phyloP scores from a whole-genome alignment of 1,140 invertebrate genomes.

The Drosophila pachea region DNA sequence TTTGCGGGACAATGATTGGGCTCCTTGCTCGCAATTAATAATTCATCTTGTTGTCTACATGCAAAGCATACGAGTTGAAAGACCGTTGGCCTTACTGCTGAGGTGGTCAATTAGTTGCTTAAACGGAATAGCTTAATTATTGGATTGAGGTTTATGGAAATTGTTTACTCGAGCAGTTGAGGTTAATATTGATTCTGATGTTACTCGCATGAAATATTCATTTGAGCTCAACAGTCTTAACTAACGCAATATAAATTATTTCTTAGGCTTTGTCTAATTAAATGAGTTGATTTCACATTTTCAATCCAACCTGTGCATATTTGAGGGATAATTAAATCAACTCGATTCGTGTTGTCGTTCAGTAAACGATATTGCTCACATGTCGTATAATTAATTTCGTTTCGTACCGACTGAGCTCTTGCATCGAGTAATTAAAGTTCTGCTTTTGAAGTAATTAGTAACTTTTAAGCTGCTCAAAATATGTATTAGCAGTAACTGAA shows the following conservation, averaged over 20 bases:
- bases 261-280: not conserved
- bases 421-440: conserved; percentile 23
- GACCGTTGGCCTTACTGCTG: not conserved
- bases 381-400: too few relatives aligned
- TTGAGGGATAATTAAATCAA: too few relatives aligned
- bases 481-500: conserved; percentile 21
- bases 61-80: conserved; percentile 4
- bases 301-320: too few relatives aligned
- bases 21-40: not conserved
- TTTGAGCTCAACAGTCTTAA: not conserved
- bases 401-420: not conserved
- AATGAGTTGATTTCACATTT: too few relatives aligned
- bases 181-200: conserved; percentile 20
- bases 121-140: conserved; percentile 21
- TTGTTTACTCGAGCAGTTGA: conserved; percentile 7
- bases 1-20: not conserved
- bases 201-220: conserved; percentile 26
- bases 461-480: conserved; percentile 59
- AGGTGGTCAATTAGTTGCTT: conserved; percentile 27
- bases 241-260: not conserved
- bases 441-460: conserved; percentile 53
- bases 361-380: not conserved
- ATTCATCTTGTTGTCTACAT: conserved; percentile 7
- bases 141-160: conserved; percentile 7
- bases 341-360: too few relatives aligned